These are phyloP conservation scores for Conus ventricosus DNA, from an alignment of 1,140 invertebrate genomes.

Conservation along the genomic window DNA sequence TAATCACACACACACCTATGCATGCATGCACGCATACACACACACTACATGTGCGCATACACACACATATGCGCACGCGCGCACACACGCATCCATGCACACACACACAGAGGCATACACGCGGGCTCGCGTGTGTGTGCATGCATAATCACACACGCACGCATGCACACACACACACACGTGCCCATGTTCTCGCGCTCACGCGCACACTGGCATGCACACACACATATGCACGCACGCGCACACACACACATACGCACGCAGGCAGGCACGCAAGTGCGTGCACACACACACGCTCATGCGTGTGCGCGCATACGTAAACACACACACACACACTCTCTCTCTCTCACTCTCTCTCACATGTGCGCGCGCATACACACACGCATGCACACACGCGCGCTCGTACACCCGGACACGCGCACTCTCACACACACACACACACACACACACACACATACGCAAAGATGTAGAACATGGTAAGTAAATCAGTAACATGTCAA, in stretches of 20 bases:
- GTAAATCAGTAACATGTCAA: too few species aligned
- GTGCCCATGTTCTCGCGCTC: neutral
- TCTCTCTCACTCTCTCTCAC: neutral
- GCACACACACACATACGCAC: conserved; percentile 22
- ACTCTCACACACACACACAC: neutral
- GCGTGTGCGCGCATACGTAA: neutral
- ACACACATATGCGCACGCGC: too few species aligned
- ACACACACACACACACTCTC: neutral
- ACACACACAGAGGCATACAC: neutral
- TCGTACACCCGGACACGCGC: neutral
- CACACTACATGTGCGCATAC: too few species aligned
- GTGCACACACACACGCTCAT: neutral
- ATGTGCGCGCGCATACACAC: neutral
- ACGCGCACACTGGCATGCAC: too few species aligned
- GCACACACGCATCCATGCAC: neutral
- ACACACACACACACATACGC: neutral
- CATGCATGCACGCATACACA: too few species aligned
- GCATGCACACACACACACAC: conserved; percentile 27
- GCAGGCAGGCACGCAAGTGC: conserved; percentile 2
- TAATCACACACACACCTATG: too few species aligned
- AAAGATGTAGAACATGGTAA: neutral
- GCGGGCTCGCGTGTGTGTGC: neutral
- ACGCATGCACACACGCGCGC: neutral
- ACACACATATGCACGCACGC: conserved; percentile 11
- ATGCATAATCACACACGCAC: neutral